A percentile compares a stretch with the other conserved stretches of the same genome.
Conservation (phyloP, 2,797 vertebrate species). For the Cirrhinus mrigala region DNA sequence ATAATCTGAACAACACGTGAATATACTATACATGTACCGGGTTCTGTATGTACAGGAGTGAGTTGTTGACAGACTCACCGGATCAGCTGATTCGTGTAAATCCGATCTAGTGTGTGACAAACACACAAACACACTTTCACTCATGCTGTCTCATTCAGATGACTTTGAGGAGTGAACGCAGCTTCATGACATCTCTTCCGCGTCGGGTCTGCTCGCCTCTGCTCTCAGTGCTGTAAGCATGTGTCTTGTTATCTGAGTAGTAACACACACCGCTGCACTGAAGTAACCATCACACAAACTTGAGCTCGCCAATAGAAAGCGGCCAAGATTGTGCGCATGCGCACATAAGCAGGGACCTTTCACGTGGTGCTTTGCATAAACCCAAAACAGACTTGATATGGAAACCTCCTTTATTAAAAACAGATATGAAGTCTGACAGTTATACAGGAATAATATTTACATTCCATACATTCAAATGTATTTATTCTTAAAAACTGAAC, state of each 20-base stretch:
- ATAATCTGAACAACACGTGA: not conserved
- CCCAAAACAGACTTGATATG: not conserved
- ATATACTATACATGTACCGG: not conserved
- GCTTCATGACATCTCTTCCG: not conserved
- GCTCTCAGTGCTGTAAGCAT: not conserved
- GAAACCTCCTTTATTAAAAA: not conserved
- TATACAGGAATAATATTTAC: not conserved
- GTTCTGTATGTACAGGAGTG: not conserved
- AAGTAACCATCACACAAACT: not conserved
- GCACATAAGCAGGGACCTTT: not conserved
- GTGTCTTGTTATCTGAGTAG: not conserved
- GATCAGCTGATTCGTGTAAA: slow-evolving; percentile 28
- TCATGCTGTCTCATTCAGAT: not conserved
- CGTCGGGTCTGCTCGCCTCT: not conserved
- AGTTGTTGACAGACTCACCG: slow-evolving; percentile 38
- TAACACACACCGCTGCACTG: not conserved
- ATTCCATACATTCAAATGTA: not conserved
- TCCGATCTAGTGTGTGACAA: not conserved
- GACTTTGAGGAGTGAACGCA: not conserved
- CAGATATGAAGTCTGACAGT: not conserved
- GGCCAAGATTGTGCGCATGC: not conserved
- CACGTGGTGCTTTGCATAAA: slow-evolving; percentile 26
- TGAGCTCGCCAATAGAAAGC: slow-evolving; percentile 65
- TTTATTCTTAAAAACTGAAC: not conserved
- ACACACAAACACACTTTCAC: slow-evolving; percentile 9